Base-by-base conservation (phyloP, 37 sponge, comb jelly and placozoan genomes). In the Chondrilla cf. caribensis region DNA sequence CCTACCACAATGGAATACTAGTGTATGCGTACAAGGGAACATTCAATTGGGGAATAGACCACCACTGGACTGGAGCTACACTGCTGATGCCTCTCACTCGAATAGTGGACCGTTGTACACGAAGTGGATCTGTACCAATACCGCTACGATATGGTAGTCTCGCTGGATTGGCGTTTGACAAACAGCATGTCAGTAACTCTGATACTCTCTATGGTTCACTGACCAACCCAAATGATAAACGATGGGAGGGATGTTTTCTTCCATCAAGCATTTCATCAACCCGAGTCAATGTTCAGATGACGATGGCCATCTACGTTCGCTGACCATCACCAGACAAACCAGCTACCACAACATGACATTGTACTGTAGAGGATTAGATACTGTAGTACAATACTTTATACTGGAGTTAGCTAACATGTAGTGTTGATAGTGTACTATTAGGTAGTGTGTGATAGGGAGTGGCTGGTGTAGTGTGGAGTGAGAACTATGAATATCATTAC, bases 21-120 rank as follows among this genome's bases (percentile, higher is more conserved):
- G 81, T 80, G 25, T 80, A 59, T 59, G 81, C 81, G 58, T 80
- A 80, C 64, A 80, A 60, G 33, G 64, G 81, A 35, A 28, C 19
- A 40, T 59, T 24, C 62, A 80, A 80, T 25, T 36, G 18, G 40
- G 60, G 60, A 22, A 80, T 80, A 60, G 81, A 80, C 62, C 62
- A 59, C n/a, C 25, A 80, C 41, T 80, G 81, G 81, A 58, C 40
- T 38, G 81, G 81, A 5, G 81, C 33, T 32, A 0, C 3, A 14
- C 62, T 58, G 11, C 26, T 59, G 1, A 21, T 35, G 22, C 62
- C 62, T 29, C 36, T 17, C 19, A 60, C 33, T 22, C 21, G n/a
- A 31, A 4, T 78, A 29, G 62, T 80, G 62, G 81, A 80, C 42
- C 60, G 38, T 25, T 80, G 81, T 24, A 14, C 41, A 59, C 3